Evolutionary conservation across 2,797 vertebrate species (phyloP).

Genomic region (Chelon labrosus): DNA sequence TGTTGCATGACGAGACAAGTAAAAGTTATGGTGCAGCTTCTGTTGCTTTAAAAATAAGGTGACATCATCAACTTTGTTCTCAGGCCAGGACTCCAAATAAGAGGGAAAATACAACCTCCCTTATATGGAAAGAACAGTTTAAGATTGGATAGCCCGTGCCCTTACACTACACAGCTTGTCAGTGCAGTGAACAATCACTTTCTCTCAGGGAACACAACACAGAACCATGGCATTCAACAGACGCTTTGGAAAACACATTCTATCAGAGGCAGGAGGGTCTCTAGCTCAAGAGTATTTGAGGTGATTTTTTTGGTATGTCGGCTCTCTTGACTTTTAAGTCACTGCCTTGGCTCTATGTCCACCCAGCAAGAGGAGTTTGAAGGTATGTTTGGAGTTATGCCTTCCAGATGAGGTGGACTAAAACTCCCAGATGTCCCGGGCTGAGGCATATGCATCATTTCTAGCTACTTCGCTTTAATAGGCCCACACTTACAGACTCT

Average conservation of each 20-base stretch:
- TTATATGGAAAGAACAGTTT: slow-evolving; percentile 90
- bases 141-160: slow-evolving; percentile 79
- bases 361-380: slow-evolving; percentile 39
- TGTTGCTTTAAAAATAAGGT: slow-evolving; percentile 82
- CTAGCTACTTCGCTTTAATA: slow-evolving; percentile 41
- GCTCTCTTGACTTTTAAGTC: slow-evolving; percentile 33
- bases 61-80: slow-evolving; percentile 88
- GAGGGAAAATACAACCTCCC: slow-evolving; percentile 89
- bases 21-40: slow-evolving; percentile 49
- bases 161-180: slow-evolving; percentile 55
- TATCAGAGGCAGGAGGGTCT: slow-evolving; percentile 42
- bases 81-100: slow-evolving; percentile 89
- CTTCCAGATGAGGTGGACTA: slow-evolving; percentile 70
- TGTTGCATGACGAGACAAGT: slow-evolving; percentile 3
- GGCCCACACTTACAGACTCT: slow-evolving; percentile 46
- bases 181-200: slow-evolving; percentile 56
- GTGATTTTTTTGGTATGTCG: slow-evolving; percentile 57
- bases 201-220: slow-evolving; percentile 61
- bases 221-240: slow-evolving; percentile 37
- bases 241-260: slow-evolving; percentile 43
- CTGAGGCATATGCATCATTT: slow-evolving; percentile 32
- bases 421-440: slow-evolving; percentile 37
- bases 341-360: slow-evolving; percentile 38
- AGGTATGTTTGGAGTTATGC: slow-evolving; percentile 68
- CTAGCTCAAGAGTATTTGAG: slow-evolving; percentile 36